These are phyloP conservation scores for Pollimyrus isidori DNA, from an alignment of 2,113 vertebrate species.

Conservation along the genomic window DNA sequence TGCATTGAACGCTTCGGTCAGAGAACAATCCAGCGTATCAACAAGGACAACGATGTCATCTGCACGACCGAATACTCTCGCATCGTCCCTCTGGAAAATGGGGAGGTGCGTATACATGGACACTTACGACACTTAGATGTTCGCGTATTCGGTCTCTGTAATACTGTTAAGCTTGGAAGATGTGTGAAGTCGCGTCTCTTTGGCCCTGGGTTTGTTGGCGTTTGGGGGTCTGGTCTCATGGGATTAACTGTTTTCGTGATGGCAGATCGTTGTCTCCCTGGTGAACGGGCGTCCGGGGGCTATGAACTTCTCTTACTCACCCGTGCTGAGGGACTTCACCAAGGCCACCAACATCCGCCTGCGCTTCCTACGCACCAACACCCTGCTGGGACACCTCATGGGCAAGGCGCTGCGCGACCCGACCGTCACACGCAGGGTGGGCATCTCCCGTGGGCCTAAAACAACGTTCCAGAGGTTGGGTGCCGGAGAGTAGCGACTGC, in stretches of 20 bases:
- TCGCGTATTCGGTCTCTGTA: background rate
- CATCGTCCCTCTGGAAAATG: constrained; percentile 90
- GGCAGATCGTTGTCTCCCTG: constrained; percentile 87
- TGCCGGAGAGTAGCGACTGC: background rate
- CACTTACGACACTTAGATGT: background rate
- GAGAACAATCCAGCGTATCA: constrained; percentile 75
- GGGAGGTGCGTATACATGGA: constrained; percentile 67
- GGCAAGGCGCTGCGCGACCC: constrained; percentile 90
- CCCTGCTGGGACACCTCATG: constrained; percentile 92
- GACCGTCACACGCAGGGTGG: constrained; percentile 93
- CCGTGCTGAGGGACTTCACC: constrained; percentile 85
- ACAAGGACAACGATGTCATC: constrained; percentile 66
- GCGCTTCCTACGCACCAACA: constrained; percentile 92
- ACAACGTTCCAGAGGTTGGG: background rate
- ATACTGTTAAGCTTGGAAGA: background rate
- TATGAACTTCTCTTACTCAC: constrained; percentile 94
- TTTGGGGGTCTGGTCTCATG: background rate
- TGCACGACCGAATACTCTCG: constrained; percentile 88
- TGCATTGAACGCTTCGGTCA: constrained; percentile 87
- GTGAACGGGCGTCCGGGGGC: constrained; percentile 91
- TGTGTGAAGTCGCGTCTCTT: background rate
- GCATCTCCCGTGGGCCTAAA: constrained; percentile 17
- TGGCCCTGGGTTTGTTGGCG: too few relatives aligned
- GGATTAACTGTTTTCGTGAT: background rate
- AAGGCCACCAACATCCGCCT: constrained; percentile 92